Evolutionary conservation across 2,888 invertebrate genomes (phyloP).

Genomic region (Halictus quadricinctus): DNA sequence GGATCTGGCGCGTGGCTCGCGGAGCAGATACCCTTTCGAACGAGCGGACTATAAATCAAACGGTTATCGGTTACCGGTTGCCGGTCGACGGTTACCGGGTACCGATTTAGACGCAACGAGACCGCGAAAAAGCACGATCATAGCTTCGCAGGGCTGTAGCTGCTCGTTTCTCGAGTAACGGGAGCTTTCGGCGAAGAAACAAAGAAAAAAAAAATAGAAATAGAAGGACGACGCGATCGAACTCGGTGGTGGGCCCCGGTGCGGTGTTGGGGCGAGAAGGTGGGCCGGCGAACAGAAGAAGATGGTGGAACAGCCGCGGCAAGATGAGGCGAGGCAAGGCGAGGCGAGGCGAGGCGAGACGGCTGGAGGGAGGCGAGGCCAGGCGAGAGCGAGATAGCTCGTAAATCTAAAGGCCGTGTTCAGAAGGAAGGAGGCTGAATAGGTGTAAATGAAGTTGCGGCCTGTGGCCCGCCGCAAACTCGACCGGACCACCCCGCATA

Average conservation of each 20-base stretch:
- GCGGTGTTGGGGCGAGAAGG: slow-evolving; percentile 33
- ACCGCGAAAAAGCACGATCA: neutral
- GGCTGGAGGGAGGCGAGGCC: slow-evolving; percentile 27
- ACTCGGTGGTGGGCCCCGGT: slow-evolving; percentile 15
- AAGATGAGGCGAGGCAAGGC: slow-evolving; percentile 19
- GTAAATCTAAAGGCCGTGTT: slow-evolving; percentile 76
- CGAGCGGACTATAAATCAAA: slow-evolving; percentile 47
- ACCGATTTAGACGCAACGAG: slow-evolving; percentile 32
- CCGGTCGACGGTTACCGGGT: neutral
- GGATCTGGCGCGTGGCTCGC: slow-evolving; percentile 63
- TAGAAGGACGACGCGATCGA: slow-evolving; percentile 49
- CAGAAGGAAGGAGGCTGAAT: slow-evolving; percentile 75
- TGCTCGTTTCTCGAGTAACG: slow-evolving; percentile 2
- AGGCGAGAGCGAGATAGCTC: slow-evolving; percentile 73
- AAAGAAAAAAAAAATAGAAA: neutral
- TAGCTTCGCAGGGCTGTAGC: neutral
- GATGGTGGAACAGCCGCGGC: slow-evolving; percentile 23
- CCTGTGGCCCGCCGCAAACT: slow-evolving; percentile 73
- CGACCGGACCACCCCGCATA: slow-evolving; percentile 75
- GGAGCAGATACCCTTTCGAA: slow-evolving; percentile 47
- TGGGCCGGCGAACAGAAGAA: slow-evolving; percentile 42
- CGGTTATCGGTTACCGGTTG: slow-evolving; percentile 33
- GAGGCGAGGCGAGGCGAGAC: slow-evolving; percentile 42
- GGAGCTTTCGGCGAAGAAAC: neutral
- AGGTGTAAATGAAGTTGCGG: slow-evolving; percentile 82